Conservation (phyloP, 1,140 invertebrate genomes). For the Teleogryllus occipitalis region DNA sequence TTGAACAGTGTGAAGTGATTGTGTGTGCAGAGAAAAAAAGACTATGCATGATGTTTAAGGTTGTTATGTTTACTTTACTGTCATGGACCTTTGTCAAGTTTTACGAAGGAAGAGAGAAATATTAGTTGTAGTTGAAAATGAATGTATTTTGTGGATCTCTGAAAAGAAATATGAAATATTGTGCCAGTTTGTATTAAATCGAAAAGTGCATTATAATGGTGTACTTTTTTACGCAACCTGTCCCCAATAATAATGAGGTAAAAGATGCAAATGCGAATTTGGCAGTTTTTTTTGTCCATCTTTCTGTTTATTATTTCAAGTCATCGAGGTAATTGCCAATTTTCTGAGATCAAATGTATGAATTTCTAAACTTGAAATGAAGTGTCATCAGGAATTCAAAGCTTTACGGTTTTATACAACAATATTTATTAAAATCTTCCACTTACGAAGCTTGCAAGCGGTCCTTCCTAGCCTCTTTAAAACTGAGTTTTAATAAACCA, state of each 20-base stretch:
- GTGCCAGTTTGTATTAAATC: background rate
- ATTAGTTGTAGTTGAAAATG: background rate
- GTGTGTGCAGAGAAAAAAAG: background rate
- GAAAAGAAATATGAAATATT: background rate
- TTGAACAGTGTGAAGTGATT: background rate
- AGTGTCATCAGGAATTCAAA: background rate
- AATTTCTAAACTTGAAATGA: background rate
- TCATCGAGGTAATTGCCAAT: too few relatives aligned
- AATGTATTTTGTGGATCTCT: background rate
- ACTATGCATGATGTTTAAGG: background rate
- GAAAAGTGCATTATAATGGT: too few relatives aligned
- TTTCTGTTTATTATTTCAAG: too few relatives aligned
- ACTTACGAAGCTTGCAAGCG: background rate
- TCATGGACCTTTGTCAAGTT: background rate
- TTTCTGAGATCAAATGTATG: too few relatives aligned
- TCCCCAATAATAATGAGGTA: too few relatives aligned
- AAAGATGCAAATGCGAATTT: too few relatives aligned
- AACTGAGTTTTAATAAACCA: background rate
- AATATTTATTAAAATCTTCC: background rate
- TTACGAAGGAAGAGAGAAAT: background rate
- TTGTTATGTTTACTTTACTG: background rate
- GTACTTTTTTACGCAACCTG: too few relatives aligned
- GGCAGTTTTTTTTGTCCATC: too few relatives aligned
- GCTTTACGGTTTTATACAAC: background rate
- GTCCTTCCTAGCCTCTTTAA: background rate